Evolutionary conservation across 1,140 invertebrate species (phyloP), one percentile per base, ranked within the genome.

Genomic region (Philaenus spumarius): DNA sequence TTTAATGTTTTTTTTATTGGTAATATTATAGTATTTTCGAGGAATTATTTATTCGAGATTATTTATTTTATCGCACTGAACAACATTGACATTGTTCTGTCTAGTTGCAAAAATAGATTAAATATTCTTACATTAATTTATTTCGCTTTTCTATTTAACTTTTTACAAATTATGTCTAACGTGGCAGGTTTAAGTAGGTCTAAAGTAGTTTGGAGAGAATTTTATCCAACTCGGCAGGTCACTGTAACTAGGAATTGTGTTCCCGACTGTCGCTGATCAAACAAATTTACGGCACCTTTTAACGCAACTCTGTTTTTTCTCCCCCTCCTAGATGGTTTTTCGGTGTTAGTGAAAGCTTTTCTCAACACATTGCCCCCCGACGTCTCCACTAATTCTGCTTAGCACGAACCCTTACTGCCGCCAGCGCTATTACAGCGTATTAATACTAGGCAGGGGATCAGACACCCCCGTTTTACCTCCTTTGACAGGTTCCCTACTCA

Each of bases 271-370:
- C 45, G n/a, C 45, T 26, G 45, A 47, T 47, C 22, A 22, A 47
- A 14, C 22, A 22, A 47, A 47, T 47, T 47, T 47, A 47, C 45
- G 45, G 26, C 45, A 47, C 45, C 45, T 47, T 47, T 47, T 47
- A 47, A 47, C 45, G 45, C 22, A 47, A 22, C 26, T 26, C 26
- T 22, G 22, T 47, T 47, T 47, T 47, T 47, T 26, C 26, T 26
- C 26, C 22, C 45, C 45, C 45, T 47, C 45, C 45, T 24, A 26
- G 45, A 47, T 47, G 45, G 15, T 47, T 47, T 47, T 47, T 47
- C 45, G 45, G 45, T 47, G 45, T 47, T 47, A 47, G 45, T 47
- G 45, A 47, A 47, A 47, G 45, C 45, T 47, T 47, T 47, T 47
- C 45, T 47, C 45, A 26, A 47, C 45, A 26, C 45, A 47, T 47